phyloP scores from a whole-genome alignment of 2,888 invertebrate species.

The Drosophila austrosaltans region DNA sequence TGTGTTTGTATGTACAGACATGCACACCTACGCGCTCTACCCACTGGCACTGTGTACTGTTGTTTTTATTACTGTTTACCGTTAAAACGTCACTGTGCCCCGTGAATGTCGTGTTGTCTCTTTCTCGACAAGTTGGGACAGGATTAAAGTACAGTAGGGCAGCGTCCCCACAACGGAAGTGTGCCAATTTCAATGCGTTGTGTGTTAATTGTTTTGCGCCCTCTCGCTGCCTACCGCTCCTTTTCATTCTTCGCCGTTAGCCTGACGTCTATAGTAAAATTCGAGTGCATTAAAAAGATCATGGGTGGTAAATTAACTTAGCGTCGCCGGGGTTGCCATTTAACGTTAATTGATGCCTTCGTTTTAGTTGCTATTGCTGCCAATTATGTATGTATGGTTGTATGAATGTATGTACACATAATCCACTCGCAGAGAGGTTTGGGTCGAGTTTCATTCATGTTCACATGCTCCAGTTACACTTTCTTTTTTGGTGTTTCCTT shows the following conservation, averaged over 20 bases:
- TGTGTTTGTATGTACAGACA: constrained; percentile 4
- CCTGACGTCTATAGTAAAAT: constrained; percentile 61
- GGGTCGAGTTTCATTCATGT: background rate
- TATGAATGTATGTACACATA: background rate
- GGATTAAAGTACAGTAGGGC: background rate
- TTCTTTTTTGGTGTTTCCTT: constrained; percentile 43
- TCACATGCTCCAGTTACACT: background rate
- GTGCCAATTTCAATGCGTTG: constrained; percentile 64
- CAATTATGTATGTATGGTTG: constrained; percentile 47
- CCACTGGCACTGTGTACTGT: constrained; percentile 59
- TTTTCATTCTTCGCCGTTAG: constrained; percentile 10
- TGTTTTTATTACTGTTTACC: constrained; percentile 74
- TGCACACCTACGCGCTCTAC: constrained; percentile 36
- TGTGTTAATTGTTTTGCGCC: constrained; percentile 71
- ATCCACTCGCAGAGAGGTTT: background rate
- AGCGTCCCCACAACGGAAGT: constrained; percentile 53
- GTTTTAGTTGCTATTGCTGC: constrained; percentile 57
- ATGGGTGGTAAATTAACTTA: constrained; percentile 78
- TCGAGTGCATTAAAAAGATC: constrained; percentile 79
- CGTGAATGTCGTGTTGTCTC: constrained; percentile 30
- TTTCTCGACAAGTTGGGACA: constrained; percentile 18
- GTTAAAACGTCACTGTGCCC: constrained; percentile 47
- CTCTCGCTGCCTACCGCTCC: background rate
- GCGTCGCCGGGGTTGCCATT: constrained; percentile 53
- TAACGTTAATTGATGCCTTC: constrained; percentile 67